Evolutionary conservation across 2,797 vertebrate genomes (phyloP), one percentile per base, ranked within the genome.

Genomic region (Naso thynnoides): DNA sequence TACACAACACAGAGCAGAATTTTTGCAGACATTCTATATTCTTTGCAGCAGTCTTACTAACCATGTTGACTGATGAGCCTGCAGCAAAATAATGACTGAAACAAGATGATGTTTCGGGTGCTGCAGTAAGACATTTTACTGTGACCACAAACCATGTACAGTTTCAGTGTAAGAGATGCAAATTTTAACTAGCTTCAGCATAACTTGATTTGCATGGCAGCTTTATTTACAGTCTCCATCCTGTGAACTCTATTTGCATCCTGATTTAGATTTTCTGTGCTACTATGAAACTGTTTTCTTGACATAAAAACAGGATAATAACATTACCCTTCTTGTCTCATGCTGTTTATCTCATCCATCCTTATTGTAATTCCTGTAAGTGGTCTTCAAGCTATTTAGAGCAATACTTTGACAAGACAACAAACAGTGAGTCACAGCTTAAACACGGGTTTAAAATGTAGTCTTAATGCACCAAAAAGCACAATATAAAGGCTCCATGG

Each of bases 341-440:
- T n/a, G 8, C 13, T 58, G 55, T 60, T 72, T 68, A 71, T 70
- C 27, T 53, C 44, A 8, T 8, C 11, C 36, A n/a, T 52, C 21
- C 39, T 38, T 36, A 21, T 41, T 73, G 44, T 41, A 19, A 59
- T 78, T 81, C 74, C 72, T 76, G 58, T 70, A 24, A 6, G n/a
- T 55, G 39, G 26, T 38, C 58, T 56, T 56, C 23, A 60, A 52
- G 13, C 52, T 62, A 49, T 56, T 57, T 23, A 63, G 16, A 68
- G 44, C 4, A 6, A 36, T 3, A 36, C 26, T 49, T 24, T 71
- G 13, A 64, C 10, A 70, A 62, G 14, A 45, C 24, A 64, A 0
- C 21, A 53, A 66, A 57, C 19, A 73, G 3, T 24, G 63, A 13
- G 39, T 4, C 13, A 29, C 16, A 59, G 45, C 13, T 5, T 57